Conservation (phyloP, 2,113 vertebrate species). For the Percina caprodes region DNA sequence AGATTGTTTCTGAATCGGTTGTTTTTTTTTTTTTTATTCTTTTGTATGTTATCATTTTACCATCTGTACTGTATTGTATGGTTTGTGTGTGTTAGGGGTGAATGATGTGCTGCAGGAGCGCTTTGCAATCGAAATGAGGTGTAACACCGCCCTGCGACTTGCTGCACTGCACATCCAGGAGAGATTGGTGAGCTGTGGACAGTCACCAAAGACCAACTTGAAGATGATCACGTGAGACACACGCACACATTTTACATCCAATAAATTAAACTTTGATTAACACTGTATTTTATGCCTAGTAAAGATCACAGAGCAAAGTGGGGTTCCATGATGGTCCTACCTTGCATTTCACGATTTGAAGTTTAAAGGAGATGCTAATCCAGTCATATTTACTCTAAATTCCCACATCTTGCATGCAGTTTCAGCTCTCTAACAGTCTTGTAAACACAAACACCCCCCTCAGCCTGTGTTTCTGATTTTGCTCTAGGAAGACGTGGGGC, state of each 20-base stretch:
- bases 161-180: slow-evolving; percentile 96
- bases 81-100: slow-evolving; percentile 85
- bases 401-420: background rate
- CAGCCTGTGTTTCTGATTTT: slow-evolving; percentile 32
- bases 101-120: slow-evolving; percentile 96
- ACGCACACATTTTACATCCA: background rate
- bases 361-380: background rate
- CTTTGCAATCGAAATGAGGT: slow-evolving; percentile 97
- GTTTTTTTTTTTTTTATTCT: too few species aligned
- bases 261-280: background rate
- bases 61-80: background rate
- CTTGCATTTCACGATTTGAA: background rate
- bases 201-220: slow-evolving; percentile 91
- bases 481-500: slow-evolving; percentile 94
- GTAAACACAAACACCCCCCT: background rate
- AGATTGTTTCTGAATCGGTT: too few species aligned
- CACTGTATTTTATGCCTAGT: background rate
- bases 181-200: slow-evolving; percentile 89
- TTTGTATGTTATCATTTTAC: background rate
- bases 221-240: slow-evolving; percentile 93
- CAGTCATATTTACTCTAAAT: background rate
- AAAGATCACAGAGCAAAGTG: background rate
- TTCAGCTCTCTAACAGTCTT: slow-evolving; percentile 4
- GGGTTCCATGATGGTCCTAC: background rate
- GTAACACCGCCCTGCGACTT: slow-evolving; percentile 91